Base-by-base conservation (phyloP, 2,113 vertebrate species). In the Prolemur simus region DNA sequence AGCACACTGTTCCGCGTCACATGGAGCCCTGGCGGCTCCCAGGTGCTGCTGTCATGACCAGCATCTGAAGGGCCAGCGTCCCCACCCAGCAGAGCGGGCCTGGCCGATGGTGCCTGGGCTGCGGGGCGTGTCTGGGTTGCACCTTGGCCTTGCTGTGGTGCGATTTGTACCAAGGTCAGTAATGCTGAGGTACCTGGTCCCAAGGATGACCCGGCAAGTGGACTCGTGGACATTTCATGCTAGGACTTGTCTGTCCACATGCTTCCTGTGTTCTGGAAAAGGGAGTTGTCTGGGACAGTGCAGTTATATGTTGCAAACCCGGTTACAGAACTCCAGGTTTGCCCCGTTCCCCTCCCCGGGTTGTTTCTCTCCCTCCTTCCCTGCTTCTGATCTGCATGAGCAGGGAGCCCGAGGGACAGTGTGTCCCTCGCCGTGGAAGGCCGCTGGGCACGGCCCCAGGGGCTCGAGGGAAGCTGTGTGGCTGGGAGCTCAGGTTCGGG, bases 11-110 rank as follows among this genome's bases (percentile, higher is more conserved):
- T 29, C 0, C 4, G 0, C 8, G 8, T 37, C 20, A 2, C 10
- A 0, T 11, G 23, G 8, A 20, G 5, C 5, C 1, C 39, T 1
- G 0, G n/a, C 32, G 0, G 12, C 45, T 32, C 56, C 1, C 1
- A n/a, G 91, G 81, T 0, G 3, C 95, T 17, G 54, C 81, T 25
- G 4, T 34, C 0, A 0, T 6, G 64, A 14, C 6, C 2, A 4
- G 21, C 3, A 11, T 32, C 54, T 0, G 0, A 21, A 42, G 66
- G 77, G 42, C 45, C 2, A 20, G 45, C 2, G 58, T 39, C 52
- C 14, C 5, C 76, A 17, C 34, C 23, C 20, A 13, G 27, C 3
- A 25, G 11, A 3, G 25, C 9, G 42, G 37, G 32, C 76, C 86
- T 42, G 27, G 60, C 8, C 2, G 5, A 20, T 17, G 0, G 23